phyloP scores from a whole-genome alignment of 2,113 vertebrate species.

The Poeciliopsis retropinna region DNA sequence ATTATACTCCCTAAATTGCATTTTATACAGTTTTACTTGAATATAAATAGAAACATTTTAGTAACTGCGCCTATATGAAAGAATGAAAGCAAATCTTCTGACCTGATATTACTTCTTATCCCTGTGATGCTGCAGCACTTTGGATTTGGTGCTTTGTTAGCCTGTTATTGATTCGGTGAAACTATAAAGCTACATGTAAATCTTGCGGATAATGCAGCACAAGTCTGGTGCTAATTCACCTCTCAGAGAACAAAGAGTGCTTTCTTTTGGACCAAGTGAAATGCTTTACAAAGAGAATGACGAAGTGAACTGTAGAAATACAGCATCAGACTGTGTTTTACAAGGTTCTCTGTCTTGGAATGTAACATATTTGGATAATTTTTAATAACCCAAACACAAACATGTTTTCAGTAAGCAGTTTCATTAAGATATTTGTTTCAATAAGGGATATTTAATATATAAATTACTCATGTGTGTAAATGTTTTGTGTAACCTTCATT shows the following conservation, averaged over 20 bases:
- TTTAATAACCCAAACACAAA: too few relatives aligned
- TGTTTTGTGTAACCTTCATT: too few relatives aligned
- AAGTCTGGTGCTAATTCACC: constrained; percentile 16
- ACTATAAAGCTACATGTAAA: constrained; percentile 4
- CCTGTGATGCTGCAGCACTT: not conserved
- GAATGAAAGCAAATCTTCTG: constrained; percentile 1
- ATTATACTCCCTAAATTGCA: not conserved
- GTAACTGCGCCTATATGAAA: not conserved
- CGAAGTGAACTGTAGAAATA: constrained; percentile 1
- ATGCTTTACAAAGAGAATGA: not conserved
- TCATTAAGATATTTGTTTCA: too few relatives aligned
- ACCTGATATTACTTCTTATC: not conserved
- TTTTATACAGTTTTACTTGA: not conserved
- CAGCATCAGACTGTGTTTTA: constrained; percentile 13
- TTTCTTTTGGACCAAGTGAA: constrained; percentile 13
- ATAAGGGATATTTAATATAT: too few relatives aligned
- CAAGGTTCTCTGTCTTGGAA: constrained; percentile 16
- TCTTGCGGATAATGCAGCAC: constrained; percentile 31
- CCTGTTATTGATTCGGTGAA: constrained; percentile 34
- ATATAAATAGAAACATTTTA: not conserved
- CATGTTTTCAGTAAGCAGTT: too few relatives aligned
- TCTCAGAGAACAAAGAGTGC: constrained; percentile 2
- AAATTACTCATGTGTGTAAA: too few relatives aligned
- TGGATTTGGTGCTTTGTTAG: not conserved
- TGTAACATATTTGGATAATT: constrained; percentile 21